A percentile compares a stretch with the other conserved stretches of the same genome.
Conservation (phyloP, 2,797 vertebrate genomes). For the Poliocrania exsul region DNA sequence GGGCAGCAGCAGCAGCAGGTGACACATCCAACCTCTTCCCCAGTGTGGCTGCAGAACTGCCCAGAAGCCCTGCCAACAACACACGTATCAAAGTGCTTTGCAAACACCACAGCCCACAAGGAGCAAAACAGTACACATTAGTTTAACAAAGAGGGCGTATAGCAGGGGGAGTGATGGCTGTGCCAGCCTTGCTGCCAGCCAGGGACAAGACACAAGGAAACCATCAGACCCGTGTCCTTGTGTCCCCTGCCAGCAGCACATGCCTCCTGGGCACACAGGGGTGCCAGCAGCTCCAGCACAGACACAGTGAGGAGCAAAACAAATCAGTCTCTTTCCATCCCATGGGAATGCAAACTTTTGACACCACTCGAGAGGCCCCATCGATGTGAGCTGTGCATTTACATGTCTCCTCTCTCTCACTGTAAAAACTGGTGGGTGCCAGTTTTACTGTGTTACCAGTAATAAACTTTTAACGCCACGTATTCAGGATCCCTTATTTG, state of each 20-base stretch:
- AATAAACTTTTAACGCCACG: neutral
- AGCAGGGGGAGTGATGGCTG: fast-evolving
- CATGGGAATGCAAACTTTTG: constrained; percentile 14
- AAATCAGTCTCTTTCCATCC: neutral
- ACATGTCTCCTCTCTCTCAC: neutral
- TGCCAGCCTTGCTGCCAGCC: neutral
- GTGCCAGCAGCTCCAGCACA: neutral
- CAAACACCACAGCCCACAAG: neutral
- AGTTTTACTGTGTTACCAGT: neutral
- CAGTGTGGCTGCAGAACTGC: neutral
- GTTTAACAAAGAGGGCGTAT: too few relatives aligned
- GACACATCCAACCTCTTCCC: neutral
- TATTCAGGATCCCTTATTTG: neutral
- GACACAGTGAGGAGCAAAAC: neutral
- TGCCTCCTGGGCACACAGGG: neutral
- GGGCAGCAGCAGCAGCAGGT: neutral
- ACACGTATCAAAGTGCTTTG: neutral
- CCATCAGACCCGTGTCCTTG: fast-evolving
- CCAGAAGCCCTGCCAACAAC: neutral
- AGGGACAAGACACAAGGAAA: neutral
- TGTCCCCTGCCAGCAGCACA: neutral
- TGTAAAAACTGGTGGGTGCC: neutral
- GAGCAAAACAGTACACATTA: neutral
- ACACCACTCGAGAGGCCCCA: fast-evolving
- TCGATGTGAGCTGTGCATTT: fast-evolving